Percentiles rank a stretch among this genome's conserved stretches.
Conservation (phyloP, 2,888 invertebrate genomes). For the Coecobrya sp. region DNA sequence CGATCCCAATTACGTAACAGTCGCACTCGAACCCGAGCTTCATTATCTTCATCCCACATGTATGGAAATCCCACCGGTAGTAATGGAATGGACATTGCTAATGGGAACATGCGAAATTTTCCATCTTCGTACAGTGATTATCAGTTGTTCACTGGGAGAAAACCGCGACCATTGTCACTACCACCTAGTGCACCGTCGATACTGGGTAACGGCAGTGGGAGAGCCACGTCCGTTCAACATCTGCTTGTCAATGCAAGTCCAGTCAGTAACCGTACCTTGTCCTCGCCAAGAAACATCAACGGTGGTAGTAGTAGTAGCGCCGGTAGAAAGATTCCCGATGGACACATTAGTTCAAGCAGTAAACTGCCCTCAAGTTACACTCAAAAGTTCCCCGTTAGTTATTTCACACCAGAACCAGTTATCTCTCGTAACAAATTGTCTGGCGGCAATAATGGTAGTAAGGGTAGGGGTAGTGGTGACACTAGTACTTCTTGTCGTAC, state of each 20-base stretch:
- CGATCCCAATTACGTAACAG: slow-evolving; percentile 74
- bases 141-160: slow-evolving; percentile 85
- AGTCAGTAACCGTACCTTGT: slow-evolving; percentile 68
- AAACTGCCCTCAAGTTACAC: slow-evolving; percentile 84
- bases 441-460: slow-evolving; percentile 31
- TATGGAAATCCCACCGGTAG: slow-evolving; percentile 64
- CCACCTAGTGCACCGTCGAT: slow-evolving; percentile 82
- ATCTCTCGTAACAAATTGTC: slow-evolving; percentile 57
- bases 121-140: slow-evolving; percentile 84
- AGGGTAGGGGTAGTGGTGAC: slow-evolving; percentile 24
- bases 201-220: slow-evolving; percentile 24
- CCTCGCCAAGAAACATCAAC: slow-evolving; percentile 48
- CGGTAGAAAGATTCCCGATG: slow-evolving; percentile 79
- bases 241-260: slow-evolving; percentile 60
- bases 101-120: slow-evolving; percentile 78
- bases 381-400: slow-evolving; percentile 85
- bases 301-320: background rate
- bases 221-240: slow-evolving; percentile 37
- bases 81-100: slow-evolving; percentile 75
- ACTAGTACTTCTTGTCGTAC: background rate
- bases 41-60: slow-evolving; percentile 45
- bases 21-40: slow-evolving; percentile 63
- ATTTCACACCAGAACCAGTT: slow-evolving; percentile 84
- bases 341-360: slow-evolving; percentile 80
- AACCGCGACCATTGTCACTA: slow-evolving; percentile 84